Percentiles rank a stretch among this genome's conserved stretches.
These are phyloP conservation scores for Triplophysa bombifrons DNA, from an alignment of 2,797 vertebrate species.

Conservation along the genomic window DNA sequence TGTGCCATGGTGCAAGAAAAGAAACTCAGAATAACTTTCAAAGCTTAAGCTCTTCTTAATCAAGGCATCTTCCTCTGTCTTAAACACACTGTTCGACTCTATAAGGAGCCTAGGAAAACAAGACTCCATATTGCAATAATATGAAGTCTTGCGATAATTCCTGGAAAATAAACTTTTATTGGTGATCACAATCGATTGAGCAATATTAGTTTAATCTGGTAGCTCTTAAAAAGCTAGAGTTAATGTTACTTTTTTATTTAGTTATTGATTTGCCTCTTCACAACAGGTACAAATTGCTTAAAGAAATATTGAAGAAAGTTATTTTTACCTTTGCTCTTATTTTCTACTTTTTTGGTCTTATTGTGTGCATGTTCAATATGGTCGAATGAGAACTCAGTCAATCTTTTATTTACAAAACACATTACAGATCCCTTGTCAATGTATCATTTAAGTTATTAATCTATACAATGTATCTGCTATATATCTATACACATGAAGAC, in stretches of 20 bases:
- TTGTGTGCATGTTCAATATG: not conserved
- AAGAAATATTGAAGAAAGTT: not conserved
- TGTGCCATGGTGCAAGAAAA: constrained; percentile 30
- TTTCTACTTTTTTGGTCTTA: not conserved
- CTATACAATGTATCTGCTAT: too few relatives aligned
- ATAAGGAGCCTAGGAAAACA: not conserved
- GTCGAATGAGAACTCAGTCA: not conserved
- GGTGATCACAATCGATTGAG: constrained; percentile 25
- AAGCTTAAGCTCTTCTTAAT: constrained; percentile 34
- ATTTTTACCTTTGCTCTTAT: not conserved
- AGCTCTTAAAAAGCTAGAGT: not conserved
- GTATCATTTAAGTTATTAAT: too few relatives aligned
- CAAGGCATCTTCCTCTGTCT: constrained; percentile 31
- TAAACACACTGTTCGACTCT: not conserved
- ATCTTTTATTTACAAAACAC: too few relatives aligned
- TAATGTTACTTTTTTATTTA: constrained; percentile 11
- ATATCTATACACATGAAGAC: too few relatives aligned
- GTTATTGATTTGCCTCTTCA: constrained; percentile 6
- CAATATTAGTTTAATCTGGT: constrained; percentile 19
- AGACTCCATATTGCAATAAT: not conserved
- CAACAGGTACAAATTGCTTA: not conserved
- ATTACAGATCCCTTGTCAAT: too few relatives aligned
- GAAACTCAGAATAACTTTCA: constrained; percentile 25
- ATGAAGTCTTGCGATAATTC: not conserved
- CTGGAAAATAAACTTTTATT: not conserved